These are phyloP conservation scores for Sphaeramia orbicularis DNA, from an alignment of 2,797 vertebrate species.

Conservation along the genomic window DNA sequence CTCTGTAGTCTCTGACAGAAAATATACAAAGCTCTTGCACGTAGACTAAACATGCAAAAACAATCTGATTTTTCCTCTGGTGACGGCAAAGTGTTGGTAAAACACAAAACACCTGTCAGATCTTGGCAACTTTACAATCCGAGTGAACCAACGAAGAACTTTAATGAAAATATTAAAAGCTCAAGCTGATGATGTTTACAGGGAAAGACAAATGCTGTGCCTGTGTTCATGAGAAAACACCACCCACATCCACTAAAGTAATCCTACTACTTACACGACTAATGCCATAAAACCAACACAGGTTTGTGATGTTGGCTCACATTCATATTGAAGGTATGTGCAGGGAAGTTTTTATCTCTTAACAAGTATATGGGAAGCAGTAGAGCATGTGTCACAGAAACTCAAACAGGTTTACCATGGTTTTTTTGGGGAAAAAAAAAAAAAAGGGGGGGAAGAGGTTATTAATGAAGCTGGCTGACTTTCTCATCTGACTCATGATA, in stretches of 20 bases:
- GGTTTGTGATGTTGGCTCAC: too few species aligned
- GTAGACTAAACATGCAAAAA: conserved; percentile 17
- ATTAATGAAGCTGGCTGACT: neutral
- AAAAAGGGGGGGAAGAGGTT: too few species aligned
- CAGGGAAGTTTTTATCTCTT: too few species aligned
- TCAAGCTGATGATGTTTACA: too few species aligned
- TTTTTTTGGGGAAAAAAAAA: too few species aligned
- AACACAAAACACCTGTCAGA: neutral
- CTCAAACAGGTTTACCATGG: too few species aligned
- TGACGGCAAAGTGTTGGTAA: neutral
- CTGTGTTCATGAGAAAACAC: neutral
- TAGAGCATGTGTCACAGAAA: too few species aligned
- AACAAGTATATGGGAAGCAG: too few species aligned
- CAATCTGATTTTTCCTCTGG: neutral
- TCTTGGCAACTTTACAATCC: neutral
- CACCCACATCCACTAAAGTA: neutral
- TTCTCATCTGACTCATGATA: neutral
- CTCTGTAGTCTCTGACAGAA: conserved; percentile 10
- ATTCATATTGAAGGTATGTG: too few species aligned
- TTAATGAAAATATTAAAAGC: too few species aligned
- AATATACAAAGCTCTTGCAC: neutral
- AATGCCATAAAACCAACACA: too few species aligned
- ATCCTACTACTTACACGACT: neutral
- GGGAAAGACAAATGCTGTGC: neutral
- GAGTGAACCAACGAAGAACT: neutral